Percentiles rank a stretch among this genome's conserved stretches.
Conservation (phyloP, 2,888 invertebrate species). For the Tinea pellionella region DNA sequence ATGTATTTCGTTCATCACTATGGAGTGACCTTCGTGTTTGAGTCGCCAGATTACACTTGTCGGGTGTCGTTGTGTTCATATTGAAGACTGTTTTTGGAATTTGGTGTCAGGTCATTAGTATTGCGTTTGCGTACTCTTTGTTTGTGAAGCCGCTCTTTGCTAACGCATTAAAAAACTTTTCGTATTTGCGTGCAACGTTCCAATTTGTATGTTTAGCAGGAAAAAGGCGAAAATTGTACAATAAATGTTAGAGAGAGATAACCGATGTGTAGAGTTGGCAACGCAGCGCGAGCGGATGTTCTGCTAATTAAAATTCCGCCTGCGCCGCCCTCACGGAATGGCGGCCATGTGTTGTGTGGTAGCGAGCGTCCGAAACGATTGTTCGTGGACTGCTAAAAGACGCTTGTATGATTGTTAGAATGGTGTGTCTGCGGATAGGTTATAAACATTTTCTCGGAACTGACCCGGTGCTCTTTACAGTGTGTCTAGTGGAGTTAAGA, state of each 20-base stretch:
- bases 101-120: neutral
- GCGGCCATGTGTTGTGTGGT: constrained; percentile 63
- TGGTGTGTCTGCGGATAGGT: neutral
- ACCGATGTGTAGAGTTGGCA: constrained; percentile 44
- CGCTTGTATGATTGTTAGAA: neutral
- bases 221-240: neutral
- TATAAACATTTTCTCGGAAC: constrained; percentile 47
- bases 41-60: neutral
- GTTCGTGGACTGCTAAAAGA: neutral
- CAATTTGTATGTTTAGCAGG: neutral
- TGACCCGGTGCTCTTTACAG: constrained; percentile 64
- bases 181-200: neutral
- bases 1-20: neutral
- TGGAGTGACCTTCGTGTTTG: neutral
- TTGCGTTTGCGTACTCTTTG: neutral
- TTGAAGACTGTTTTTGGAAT: neutral
- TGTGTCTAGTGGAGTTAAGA: constrained; percentile 51
- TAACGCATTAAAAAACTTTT: neutral
- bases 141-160: neutral
- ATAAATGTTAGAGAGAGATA: neutral
- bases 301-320: constrained; percentile 71
- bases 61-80: neutral
- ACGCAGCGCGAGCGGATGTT: constrained; percentile 66
- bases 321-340: constrained; percentile 69
- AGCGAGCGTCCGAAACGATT: neutral